phyloP scores from a whole-genome alignment of 2,113 vertebrate genomes.

The Vidua macroura region DNA sequence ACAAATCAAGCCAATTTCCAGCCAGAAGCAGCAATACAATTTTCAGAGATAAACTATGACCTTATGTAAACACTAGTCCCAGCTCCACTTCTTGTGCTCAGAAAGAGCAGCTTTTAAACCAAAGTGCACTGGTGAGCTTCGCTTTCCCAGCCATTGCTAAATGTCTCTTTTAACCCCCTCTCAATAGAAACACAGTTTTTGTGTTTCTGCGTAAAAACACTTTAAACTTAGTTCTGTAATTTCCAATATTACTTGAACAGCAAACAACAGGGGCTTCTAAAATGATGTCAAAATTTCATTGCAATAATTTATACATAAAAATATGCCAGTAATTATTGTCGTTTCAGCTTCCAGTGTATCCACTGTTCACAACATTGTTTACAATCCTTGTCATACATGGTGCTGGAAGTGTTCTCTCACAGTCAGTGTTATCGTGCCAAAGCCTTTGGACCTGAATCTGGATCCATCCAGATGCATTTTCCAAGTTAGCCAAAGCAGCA shows the following conservation, averaged over 20 bases:
- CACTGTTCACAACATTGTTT: background rate
- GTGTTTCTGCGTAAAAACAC: background rate
- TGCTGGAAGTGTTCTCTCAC: background rate
- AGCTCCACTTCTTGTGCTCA: background rate
- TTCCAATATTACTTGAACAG: background rate
- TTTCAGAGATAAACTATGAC: background rate
- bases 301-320: background rate
- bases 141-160: background rate
- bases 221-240: background rate
- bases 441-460: background rate
- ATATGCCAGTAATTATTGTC: background rate
- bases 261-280: background rate
- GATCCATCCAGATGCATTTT: background rate
- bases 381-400: background rate
- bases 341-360: background rate
- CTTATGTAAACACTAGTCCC: background rate
- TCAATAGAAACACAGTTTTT: background rate
- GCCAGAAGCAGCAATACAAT: background rate
- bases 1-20: background rate
- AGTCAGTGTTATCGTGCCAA: background rate
- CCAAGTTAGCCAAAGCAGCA: background rate
- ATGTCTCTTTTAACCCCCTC: fast-evolving
- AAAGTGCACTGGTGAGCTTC: background rate
- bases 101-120: background rate
- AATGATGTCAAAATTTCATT: background rate